These are phyloP conservation scores for Diachrysia chrysitis DNA, from an alignment of 2,888 invertebrate species.

Conservation along the genomic window DNA sequence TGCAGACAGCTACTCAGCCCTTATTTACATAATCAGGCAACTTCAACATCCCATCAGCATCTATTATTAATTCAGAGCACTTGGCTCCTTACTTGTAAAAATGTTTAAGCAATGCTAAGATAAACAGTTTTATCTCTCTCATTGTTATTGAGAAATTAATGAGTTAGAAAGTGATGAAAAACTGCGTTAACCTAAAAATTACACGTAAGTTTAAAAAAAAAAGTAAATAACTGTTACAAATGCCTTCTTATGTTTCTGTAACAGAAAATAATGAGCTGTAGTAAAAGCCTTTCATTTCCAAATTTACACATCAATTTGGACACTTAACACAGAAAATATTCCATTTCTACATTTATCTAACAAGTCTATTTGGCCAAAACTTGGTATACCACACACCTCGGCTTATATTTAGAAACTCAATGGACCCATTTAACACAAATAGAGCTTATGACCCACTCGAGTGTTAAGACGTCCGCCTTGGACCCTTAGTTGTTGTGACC, in stretches of 20 bases:
- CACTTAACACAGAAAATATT: background rate
- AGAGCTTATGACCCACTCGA: conserved; percentile 18
- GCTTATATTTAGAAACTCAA: background rate
- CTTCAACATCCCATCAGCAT: conserved; percentile 17
- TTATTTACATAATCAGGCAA: conserved; percentile 13
- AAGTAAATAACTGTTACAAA: too few species aligned
- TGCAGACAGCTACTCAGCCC: background rate
- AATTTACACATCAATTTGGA: too few species aligned
- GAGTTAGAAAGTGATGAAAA: background rate
- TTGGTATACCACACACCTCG: background rate
- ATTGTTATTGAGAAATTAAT: background rate
- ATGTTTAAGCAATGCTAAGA: background rate
- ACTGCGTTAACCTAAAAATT: background rate
- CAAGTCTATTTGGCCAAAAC: background rate
- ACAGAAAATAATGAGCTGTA: background rate
- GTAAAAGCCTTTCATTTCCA: too few species aligned
- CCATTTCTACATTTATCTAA: background rate
- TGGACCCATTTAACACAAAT: background rate
- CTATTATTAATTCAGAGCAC: conserved; percentile 21
- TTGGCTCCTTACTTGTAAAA: conserved; percentile 19
- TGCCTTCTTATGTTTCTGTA: too few species aligned
- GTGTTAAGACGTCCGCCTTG: conserved; percentile 27
- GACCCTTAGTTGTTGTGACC: conserved; percentile 28
- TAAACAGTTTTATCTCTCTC: background rate
- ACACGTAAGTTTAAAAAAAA: conserved; percentile 35